Conservation (phyloP, 2,113 vertebrate genomes). For the Calidris pygmaea region DNA sequence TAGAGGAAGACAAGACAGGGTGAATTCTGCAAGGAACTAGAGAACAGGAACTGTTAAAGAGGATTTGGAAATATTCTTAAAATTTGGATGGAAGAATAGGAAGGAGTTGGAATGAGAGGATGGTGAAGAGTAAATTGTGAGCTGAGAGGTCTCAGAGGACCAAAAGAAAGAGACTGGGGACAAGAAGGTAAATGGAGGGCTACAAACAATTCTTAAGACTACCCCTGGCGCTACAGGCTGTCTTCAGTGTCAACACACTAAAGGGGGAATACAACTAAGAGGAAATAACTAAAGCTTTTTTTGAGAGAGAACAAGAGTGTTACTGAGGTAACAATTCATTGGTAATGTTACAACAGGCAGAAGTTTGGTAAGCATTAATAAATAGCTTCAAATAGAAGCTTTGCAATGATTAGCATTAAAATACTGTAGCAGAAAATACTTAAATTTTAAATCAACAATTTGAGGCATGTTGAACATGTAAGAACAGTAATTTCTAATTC, state of each 20-base stretch:
- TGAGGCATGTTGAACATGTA: not conserved
- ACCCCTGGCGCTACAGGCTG: not conserved
- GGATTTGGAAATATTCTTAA: not conserved
- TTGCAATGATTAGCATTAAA: not conserved
- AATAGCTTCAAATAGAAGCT: not conserved
- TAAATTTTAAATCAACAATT: not conserved
- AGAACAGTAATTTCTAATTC: not conserved
- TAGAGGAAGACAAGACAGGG: not conserved
- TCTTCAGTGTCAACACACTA: not conserved
- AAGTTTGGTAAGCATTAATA: not conserved
- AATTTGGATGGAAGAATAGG: not conserved
- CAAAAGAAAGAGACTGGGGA: not conserved
- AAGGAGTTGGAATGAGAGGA: not conserved
- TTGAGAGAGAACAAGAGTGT: not conserved
- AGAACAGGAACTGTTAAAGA: not conserved
- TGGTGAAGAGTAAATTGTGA: not conserved
- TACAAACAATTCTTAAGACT: not conserved
- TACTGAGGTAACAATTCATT: not conserved
- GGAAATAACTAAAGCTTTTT: not conserved
- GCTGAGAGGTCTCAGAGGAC: not conserved
- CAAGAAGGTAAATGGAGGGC: not conserved
- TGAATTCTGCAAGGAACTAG: not conserved
- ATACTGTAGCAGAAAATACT: not conserved
- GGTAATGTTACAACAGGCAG: not conserved
- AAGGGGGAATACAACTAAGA: not conserved